These are phyloP conservation scores for Podarcis siculus DNA, from an alignment of 2,797 vertebrate species.

Conservation along the genomic window DNA sequence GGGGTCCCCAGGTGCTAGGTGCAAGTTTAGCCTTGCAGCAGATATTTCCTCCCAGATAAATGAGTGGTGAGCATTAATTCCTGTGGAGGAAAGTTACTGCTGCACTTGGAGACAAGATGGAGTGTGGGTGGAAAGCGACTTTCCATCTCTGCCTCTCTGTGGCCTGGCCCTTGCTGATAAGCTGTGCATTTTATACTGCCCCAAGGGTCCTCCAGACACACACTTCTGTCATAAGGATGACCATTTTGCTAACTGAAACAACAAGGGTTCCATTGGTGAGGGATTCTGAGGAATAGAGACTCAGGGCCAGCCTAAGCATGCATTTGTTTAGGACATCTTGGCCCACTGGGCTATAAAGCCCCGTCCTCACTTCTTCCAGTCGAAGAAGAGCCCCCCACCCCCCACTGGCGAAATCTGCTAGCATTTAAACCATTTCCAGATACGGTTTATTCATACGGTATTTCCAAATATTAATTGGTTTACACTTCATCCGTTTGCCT, in stretches of 20 bases:
- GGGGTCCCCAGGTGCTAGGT: too few relatives aligned
- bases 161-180: background rate
- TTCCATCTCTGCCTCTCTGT: background rate
- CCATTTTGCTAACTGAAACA: background rate
- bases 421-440: too few relatives aligned
- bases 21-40: background rate
- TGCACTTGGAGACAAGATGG: background rate
- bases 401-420: too few relatives aligned
- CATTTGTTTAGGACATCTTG: background rate
- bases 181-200: background rate
- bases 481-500: background rate
- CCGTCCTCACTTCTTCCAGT: too few relatives aligned
- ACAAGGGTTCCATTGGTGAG: background rate
- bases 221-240: too few relatives aligned
- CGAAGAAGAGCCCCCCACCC: too few relatives aligned
- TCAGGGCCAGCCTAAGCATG: background rate
- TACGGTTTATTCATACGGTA: too few relatives aligned
- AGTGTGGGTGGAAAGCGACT: background rate
- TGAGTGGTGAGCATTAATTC: background rate
- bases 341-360: background rate
- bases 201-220: too few relatives aligned
- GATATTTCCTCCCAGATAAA: background rate
- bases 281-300: background rate
- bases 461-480: too few relatives aligned
- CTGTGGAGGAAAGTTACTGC: background rate